Percentiles rank a stretch among this genome's conserved stretches.
Conservation (phyloP, 2,888 invertebrate species). For the Lochmaea crataegi region DNA sequence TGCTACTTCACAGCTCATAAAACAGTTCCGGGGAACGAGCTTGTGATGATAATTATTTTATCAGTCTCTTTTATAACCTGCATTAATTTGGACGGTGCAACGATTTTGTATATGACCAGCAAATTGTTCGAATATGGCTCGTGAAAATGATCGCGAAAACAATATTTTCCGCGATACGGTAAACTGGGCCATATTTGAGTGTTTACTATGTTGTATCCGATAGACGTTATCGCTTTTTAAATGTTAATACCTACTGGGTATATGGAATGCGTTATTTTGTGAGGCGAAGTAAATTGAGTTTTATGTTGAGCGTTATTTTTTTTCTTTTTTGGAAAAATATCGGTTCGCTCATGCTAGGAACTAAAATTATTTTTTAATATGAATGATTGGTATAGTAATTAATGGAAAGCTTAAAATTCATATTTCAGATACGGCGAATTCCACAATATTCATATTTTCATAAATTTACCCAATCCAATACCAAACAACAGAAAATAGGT, state of each 20-base stretch:
- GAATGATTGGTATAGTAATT: too few species aligned
- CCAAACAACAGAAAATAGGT: too few species aligned
- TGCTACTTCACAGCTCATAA: not conserved
- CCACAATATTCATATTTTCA: too few species aligned
- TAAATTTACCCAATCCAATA: too few species aligned
- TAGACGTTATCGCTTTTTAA: conserved; percentile 16
- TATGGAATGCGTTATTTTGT: not conserved
- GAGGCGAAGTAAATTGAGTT: too few species aligned
- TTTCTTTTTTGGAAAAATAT: too few species aligned
- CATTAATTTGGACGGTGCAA: conserved; percentile 21
- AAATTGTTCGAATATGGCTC: conserved; percentile 33
- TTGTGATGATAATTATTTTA: conserved; percentile 28
- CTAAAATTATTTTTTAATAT: too few species aligned
- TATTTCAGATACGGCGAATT: too few species aligned
- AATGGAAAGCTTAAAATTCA: too few species aligned
- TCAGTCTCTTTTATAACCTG: conserved; percentile 22
- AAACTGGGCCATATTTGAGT: conserved; percentile 22
- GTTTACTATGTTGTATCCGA: conserved; percentile 1
- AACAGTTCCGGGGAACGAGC: conserved; percentile 19
- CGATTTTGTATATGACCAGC: conserved; percentile 33
- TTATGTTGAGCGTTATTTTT: too few species aligned
- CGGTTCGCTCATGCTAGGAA: too few species aligned
- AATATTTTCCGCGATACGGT: conserved; percentile 20
- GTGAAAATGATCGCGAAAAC: conserved; percentile 33
- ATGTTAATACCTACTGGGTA: conserved; percentile 7